phyloP scores from a whole-genome alignment of 2,888 invertebrate genomes.

The Coelinius sp. region DNA sequence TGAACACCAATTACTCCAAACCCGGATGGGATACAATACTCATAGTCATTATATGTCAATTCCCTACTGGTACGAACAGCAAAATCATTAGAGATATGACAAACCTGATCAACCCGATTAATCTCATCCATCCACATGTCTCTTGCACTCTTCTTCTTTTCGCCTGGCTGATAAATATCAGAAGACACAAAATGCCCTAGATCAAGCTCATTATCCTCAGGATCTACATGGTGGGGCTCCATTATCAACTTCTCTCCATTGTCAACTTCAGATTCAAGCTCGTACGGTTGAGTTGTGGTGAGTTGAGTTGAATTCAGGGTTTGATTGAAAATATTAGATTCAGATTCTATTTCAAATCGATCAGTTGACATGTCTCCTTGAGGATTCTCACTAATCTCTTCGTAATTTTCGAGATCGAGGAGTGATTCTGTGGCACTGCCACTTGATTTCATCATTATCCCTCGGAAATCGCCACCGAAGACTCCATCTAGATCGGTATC shows the following conservation, averaged over 20 bases:
- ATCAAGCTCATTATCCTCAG: slow-evolving; percentile 47
- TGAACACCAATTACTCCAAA: background rate
- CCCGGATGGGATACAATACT: background rate
- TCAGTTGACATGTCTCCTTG: background rate
- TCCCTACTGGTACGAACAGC: background rate
- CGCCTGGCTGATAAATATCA: background rate
- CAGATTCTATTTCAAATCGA: background rate
- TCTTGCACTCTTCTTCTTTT: background rate
- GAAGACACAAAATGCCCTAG: background rate
- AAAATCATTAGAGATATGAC: background rate
- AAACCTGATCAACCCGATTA: background rate
- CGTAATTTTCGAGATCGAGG: background rate
- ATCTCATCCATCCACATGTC: slow-evolving; percentile 3
- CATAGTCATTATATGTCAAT: background rate
- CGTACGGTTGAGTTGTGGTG: background rate
- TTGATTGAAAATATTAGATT: background rate
- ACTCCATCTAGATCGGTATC: background rate
- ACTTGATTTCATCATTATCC: slow-evolving; percentile 2
- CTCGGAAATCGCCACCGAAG: slow-evolving; percentile 10
- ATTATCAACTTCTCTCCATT: background rate
- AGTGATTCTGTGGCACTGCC: background rate
- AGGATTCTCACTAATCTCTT: background rate
- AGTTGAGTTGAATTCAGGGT: background rate
- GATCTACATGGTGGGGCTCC: slow-evolving; percentile 27
- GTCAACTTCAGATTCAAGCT: background rate